Evolutionary conservation across 1,140 invertebrate genomes (phyloP).

Genomic region (Micrasema minimum): DNA sequence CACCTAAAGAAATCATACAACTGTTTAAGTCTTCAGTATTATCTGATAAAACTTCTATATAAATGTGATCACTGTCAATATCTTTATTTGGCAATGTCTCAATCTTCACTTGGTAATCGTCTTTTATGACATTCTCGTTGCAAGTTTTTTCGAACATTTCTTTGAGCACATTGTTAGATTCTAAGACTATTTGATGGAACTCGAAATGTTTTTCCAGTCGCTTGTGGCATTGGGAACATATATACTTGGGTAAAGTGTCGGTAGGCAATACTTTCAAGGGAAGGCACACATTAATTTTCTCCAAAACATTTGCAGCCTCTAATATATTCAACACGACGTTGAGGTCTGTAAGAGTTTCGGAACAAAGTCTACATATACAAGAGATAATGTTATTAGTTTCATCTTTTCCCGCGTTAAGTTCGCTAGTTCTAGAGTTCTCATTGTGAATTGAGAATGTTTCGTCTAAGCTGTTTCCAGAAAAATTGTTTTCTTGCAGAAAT

Average conservation of each 20-base stretch:
- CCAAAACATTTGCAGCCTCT: constrained; percentile 15
- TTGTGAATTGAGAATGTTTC: constrained; percentile 20
- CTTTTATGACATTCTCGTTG: background rate
- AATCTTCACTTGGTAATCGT: too few species aligned
- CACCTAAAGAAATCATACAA: constrained; percentile 21
- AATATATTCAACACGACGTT: constrained; percentile 33
- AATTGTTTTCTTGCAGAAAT: constrained; percentile 26
- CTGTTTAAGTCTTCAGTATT: constrained; percentile 8
- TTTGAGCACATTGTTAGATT: constrained; percentile 34
- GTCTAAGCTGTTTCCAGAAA: constrained; percentile 3
- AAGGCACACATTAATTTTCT: constrained; percentile 32
- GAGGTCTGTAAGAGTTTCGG: constrained; percentile 23
- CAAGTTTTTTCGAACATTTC: constrained; percentile 36
- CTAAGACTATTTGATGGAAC: constrained; percentile 36
- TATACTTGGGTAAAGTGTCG: constrained; percentile 36
- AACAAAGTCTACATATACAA: constrained; percentile 31
- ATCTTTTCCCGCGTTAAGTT: background rate
- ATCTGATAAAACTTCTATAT: constrained; percentile 29
- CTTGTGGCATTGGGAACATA: constrained; percentile 25
- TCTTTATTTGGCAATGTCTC: background rate
- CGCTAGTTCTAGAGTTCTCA: background rate
- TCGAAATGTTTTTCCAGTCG: constrained; percentile 37
- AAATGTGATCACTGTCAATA: constrained; percentile 40
- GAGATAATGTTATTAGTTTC: constrained; percentile 2
- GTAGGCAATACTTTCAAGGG: constrained; percentile 16